A percentile compares a stretch with the other conserved stretches of the same genome.
Evolutionary conservation across 92 coral and sea anemone species (phyloP).

Genomic region (Metridium senile): DNA sequence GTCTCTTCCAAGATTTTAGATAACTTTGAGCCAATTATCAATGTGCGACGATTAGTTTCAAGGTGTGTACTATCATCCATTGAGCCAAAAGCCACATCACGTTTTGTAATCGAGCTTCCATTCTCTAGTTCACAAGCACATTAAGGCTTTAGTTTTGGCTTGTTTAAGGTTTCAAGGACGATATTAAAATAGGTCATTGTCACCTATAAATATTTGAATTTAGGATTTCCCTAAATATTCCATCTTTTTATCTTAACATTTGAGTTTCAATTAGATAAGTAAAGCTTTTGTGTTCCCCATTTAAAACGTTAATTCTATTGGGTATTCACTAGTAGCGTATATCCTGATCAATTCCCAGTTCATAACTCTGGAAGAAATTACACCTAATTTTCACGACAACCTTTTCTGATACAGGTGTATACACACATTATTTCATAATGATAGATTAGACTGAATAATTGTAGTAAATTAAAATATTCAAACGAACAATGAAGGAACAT

Average conservation of each 20-base stretch:
- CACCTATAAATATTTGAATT: not conserved
- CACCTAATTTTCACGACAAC: too few species aligned
- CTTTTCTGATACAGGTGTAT: too few species aligned
- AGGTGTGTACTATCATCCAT: not conserved
- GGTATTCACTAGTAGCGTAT: not conserved
- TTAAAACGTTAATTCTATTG: not conserved
- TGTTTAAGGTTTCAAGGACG: not conserved
- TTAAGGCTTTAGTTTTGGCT: not conserved
- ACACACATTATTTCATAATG: too few species aligned
- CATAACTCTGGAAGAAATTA: not conserved
- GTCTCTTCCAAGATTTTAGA: not conserved
- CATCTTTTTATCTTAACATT: not conserved
- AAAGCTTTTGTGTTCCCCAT: not conserved
- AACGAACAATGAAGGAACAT: not conserved
- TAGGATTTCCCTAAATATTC: not conserved
- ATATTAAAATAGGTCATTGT: not conserved
- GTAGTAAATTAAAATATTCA: not conserved
- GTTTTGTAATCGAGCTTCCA: slow-evolving; percentile 1
- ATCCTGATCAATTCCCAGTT: not conserved
- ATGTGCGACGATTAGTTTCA: not conserved
- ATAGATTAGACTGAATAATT: not conserved
- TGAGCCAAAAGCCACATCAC: not conserved
- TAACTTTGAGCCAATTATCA: not conserved
- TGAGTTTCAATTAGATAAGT: not conserved
- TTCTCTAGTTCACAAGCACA: not conserved